Evolutionary conservation across 2,113 vertebrate genomes (phyloP).

Genomic region (Tringa solitaria): DNA sequence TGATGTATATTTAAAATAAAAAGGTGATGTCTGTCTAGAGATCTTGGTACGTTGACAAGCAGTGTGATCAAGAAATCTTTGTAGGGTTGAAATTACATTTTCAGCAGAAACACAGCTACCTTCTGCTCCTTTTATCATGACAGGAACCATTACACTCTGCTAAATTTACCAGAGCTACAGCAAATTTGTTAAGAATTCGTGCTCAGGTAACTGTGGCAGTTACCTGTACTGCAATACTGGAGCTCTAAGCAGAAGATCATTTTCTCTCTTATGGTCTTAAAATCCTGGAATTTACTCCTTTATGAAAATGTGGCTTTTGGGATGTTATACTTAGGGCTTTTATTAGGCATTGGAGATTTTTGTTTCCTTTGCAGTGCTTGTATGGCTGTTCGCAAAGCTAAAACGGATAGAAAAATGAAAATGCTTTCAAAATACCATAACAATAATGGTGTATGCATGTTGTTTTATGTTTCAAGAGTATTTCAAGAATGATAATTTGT

Average conservation of each 20-base stretch:
- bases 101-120: background rate
- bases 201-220: background rate
- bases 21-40: background rate
- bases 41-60: background rate
- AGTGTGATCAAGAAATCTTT: background rate
- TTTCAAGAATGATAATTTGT: background rate
- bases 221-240: background rate
- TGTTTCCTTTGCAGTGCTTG: background rate
- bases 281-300: background rate
- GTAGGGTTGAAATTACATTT: background rate
- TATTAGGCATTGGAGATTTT: background rate
- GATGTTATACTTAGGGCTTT: background rate
- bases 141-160: background rate
- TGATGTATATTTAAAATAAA: background rate
- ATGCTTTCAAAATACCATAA: background rate
- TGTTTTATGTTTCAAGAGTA: background rate
- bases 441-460: rapidly evolving
- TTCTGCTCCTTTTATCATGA: background rate
- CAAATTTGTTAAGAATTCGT: background rate
- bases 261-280: background rate
- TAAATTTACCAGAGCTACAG: background rate
- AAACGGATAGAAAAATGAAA: background rate
- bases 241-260: background rate
- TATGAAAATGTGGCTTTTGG: background rate
- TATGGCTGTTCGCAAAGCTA: background rate